Evolutionary conservation across 2,113 vertebrate species (phyloP).

Genomic region (Oenanthe oenanthe): DNA sequence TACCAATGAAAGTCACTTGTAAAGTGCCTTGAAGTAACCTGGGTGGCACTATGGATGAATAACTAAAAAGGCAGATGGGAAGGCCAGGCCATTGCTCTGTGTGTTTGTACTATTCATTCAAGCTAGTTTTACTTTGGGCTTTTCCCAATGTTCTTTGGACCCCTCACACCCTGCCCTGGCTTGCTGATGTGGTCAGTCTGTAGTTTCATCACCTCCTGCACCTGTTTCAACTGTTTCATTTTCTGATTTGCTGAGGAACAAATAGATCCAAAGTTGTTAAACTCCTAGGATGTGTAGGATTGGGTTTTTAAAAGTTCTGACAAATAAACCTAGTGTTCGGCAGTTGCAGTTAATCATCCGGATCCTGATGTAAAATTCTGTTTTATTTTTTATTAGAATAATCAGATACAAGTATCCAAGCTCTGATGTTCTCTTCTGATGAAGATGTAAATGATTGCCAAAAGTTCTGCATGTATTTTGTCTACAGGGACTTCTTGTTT

Average conservation of each 20-base stretch:
- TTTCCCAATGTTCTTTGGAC: not conserved
- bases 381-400: not conserved
- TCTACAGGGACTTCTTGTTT: not conserved
- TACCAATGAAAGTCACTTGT: not conserved
- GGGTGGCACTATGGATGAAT: fast-evolving
- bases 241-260: not conserved
- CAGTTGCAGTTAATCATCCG: not conserved
- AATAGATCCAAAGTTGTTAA: not conserved
- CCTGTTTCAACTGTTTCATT: not conserved
- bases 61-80: not conserved
- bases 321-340: not conserved
- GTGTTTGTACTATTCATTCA: not conserved
- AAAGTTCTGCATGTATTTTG: not conserved
- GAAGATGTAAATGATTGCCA: not conserved
- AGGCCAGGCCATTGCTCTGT: not conserved
- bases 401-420: not conserved
- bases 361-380: not conserved
- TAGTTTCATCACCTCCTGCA: not conserved
- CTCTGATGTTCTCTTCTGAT: not conserved
- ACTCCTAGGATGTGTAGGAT: not conserved
- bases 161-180: not conserved
- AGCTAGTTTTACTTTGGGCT: not conserved
- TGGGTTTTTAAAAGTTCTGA: not conserved
- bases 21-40: not conserved
- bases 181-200: not conserved